Base-by-base conservation (phyloP, 2,888 invertebrate genomes). In the Lampropteryx suffumata region DNA sequence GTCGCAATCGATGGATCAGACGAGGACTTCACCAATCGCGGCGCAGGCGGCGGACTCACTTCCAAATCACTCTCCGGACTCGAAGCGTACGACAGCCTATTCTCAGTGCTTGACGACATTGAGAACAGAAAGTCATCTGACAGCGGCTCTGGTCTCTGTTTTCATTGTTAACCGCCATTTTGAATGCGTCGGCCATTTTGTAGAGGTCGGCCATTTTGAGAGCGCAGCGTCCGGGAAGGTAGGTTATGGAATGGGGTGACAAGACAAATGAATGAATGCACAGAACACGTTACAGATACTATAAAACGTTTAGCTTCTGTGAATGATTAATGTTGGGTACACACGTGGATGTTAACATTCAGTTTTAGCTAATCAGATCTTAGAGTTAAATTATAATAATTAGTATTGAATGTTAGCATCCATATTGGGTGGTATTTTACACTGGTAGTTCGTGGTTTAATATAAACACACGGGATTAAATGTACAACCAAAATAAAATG, bases 111-210 rank as follows among this genome's bases (percentile, higher is more conserved):
- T 77, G 96, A 96, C 68, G 97, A 97, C 98, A 98, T 98, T 79
- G 98, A 98, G 93, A 99, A 99, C 80, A 99, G 94, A 94, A 98
- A 98, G 93, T 99, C 98, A 90, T 99, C 99, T 74, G 98, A 97
- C 83, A 98, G 93, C 83, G 97, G 96, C 91, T 98, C 98, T 83
- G 97, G 97, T 82, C 98, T 97, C 98, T 98, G 92, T 71, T 65
- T 49, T 39, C 65, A 13, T 3, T 34, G 46, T 59, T n/a, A n/a
- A n/a, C 64, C 58, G 68, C 68, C 70, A 67, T 71, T 74, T 73
- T 69, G 63, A 64, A 71, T 66, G 75, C 79, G 75, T 79, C 85
- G 71, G 79, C 52, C 55, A 60, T 55, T 55, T 57, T 62, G 57
- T 64, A 51, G 78, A 55, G 61, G 55, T 79, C 75, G 71, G 73